Percentiles rank a stretch among this genome's conserved stretches.
These are phyloP conservation scores for Aphodius sticticus DNA, from an alignment of 2,888 invertebrate species.

Conservation along the genomic window DNA sequence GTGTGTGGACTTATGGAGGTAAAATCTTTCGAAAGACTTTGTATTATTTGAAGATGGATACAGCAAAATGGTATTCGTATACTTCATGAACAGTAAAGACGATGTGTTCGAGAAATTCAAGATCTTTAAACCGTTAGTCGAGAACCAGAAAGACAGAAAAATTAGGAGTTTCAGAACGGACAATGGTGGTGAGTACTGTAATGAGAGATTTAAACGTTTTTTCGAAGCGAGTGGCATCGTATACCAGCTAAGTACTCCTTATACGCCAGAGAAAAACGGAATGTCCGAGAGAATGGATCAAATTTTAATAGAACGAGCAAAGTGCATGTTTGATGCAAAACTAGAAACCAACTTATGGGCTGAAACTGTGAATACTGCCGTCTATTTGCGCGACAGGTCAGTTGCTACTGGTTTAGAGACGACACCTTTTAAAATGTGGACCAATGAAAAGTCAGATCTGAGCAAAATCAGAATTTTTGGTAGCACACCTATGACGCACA, in stretches of 20 bases:
- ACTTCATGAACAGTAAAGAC: slow-evolving; percentile 40
- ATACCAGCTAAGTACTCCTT: slow-evolving; percentile 47
- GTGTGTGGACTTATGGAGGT: slow-evolving; percentile 35
- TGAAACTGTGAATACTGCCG: slow-evolving; percentile 45
- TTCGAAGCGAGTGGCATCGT: slow-evolving; percentile 45
- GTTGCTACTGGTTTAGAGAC: slow-evolving; percentile 36
- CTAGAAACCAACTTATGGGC: slow-evolving; percentile 41
- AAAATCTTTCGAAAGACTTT: slow-evolving; percentile 47
- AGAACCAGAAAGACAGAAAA: slow-evolving; percentile 45
- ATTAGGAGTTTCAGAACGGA: slow-evolving; percentile 47
- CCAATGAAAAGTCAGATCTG: slow-evolving; percentile 48
- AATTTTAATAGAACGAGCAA: slow-evolving; percentile 44
- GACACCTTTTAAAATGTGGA: slow-evolving; percentile 46
- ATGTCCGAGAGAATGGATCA: slow-evolving; percentile 40
- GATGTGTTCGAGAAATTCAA: slow-evolving; percentile 33
- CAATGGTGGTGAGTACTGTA: slow-evolving; percentile 10
- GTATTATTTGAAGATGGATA: slow-evolving; percentile 45
- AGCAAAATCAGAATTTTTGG: slow-evolving; percentile 49
- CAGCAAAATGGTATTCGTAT: slow-evolving; percentile 44
- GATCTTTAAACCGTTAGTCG: slow-evolving; percentile 47
- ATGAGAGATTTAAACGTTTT: slow-evolving; percentile 41
- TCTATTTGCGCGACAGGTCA: slow-evolving; percentile 45
- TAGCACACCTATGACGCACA: slow-evolving; percentile 47
- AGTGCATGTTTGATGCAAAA: slow-evolving; percentile 39
- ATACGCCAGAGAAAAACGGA: slow-evolving; percentile 44